Base-by-base conservation (phyloP, 35 echinoderm and acorn worm species). In the Patiria miniata region DNA sequence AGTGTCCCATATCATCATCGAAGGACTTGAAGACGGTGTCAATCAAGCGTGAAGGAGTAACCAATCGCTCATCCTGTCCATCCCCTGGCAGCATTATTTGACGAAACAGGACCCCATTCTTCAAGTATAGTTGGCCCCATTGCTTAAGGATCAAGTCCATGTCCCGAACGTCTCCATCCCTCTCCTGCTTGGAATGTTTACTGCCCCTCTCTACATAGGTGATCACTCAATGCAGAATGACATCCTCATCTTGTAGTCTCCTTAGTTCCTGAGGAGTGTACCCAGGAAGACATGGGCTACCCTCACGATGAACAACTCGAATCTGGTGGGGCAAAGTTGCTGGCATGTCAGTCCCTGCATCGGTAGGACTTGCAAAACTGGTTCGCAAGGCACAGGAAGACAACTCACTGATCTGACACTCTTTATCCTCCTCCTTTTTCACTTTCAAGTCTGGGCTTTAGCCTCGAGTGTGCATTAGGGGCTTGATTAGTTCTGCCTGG, bases 401-500 rank as follows among this genome's bases (percentile, higher is more conserved):
- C 30, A 68, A n/a, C 60, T 68, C 6, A 68, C 21, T 32, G 21
- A 2, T 8, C 30, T n/a, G 60, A 32, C n/a, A 32, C 60, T 68
- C n/a, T 23, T n/a, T 12, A 28, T 68, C 8, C 15, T n/a, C 54
- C 22, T 14, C 54, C 19, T 32, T 79, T n/a, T 86, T 85, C n/a
- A n/a, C n/a, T n/a, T 12, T 47, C 42, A 4, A 47, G 42, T 47
- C 42, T 47, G 29, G 83, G 69, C 52, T 82, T 86, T 5, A 86
- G 60, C 22, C 60, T n/a, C 21, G n/a, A 68, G 21, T 19, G 79
- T 5, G 90, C 81, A 81, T 96, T 86, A 6, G 83, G 90, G 51
- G 88, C 85, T 8, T 26, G 61, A 78, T 96, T 89, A 7, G 10
- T 50, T 38, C 51, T 86, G 1, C 86, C 94, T 17, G 94, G 34